These are phyloP conservation scores for Benthosema pterotum DNA, from an alignment of 2,797 vertebrate genomes.

Conservation along the genomic window DNA sequence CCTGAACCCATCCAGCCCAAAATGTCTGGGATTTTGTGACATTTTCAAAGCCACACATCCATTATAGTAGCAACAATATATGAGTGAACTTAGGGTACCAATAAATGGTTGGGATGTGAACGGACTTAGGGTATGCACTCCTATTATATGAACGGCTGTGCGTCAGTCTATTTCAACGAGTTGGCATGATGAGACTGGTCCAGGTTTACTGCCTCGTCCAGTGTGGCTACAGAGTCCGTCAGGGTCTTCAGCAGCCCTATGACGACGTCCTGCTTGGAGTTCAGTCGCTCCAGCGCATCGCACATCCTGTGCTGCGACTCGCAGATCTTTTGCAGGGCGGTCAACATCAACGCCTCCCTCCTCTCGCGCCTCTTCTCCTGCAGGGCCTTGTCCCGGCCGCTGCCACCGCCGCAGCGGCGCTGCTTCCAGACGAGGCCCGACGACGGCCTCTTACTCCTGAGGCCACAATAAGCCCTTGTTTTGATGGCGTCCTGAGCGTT, in stretches of 20 bases:
- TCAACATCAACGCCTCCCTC: constrained; percentile 19
- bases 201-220: too few relatives aligned
- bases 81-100: too few relatives aligned
- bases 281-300: background rate
- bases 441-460: background rate
- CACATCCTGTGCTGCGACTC: constrained; percentile 23
- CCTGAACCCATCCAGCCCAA: too few relatives aligned
- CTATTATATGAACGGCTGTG: too few relatives aligned
- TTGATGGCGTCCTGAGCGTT: background rate
- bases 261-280: background rate
- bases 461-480: background rate
- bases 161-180: too few relatives aligned
- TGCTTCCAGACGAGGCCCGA: background rate
- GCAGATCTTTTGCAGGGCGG: constrained; percentile 21
- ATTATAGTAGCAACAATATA: too few relatives aligned
- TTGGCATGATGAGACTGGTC: too few relatives aligned
- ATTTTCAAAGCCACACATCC: too few relatives aligned
- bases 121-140: too few relatives aligned
- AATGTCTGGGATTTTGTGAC: too few relatives aligned
- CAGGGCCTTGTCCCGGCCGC: constrained; percentile 7
- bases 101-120: too few relatives aligned
- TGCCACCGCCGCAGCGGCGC: constrained; percentile 1
- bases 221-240: too few relatives aligned
- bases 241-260: constrained; percentile 34
- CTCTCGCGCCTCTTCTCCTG: constrained; percentile 21